A percentile compares a stretch with the other conserved stretches of the same genome.
phyloP scores from a whole-genome alignment of 2,888 invertebrate genomes.

The Dione vanillae region DNA sequence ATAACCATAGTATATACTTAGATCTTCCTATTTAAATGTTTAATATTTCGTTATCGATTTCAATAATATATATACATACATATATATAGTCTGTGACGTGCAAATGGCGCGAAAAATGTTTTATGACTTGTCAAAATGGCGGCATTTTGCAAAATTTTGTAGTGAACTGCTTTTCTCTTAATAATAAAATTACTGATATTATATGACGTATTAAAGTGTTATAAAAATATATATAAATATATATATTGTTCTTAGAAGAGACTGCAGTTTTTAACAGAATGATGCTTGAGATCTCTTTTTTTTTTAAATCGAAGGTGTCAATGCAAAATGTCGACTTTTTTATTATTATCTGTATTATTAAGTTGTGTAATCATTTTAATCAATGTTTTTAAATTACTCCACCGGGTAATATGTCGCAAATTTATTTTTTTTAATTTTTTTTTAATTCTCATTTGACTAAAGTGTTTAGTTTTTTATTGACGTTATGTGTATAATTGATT shows the following conservation, averaged over 20 bases:
- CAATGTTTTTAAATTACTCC: not conserved
- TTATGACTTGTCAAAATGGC: slow-evolving; percentile 20
- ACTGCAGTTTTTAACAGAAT: not conserved
- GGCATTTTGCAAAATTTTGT: slow-evolving; percentile 13
- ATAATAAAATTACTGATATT: not conserved
- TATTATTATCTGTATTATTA: slow-evolving; percentile 3
- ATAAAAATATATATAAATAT: not conserved
- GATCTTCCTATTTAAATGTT: slow-evolving; percentile 8
- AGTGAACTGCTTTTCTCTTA: not conserved
- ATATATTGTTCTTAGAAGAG: not conserved
- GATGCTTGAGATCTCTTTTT: not conserved
- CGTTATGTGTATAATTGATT: not conserved
- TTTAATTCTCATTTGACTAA: not conserved
- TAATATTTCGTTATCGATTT: slow-evolving; percentile 6
- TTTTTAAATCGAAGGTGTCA: not conserved
- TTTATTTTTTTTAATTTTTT: slow-evolving; percentile 1
- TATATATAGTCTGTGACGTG: slow-evolving; percentile 29
- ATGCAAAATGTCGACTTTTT: slow-evolving; percentile 23
- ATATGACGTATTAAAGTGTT: not conserved
- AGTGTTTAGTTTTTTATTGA: not conserved
- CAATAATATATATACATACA: not conserved
- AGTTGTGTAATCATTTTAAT: slow-evolving; percentile 23
- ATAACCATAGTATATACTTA: slow-evolving; percentile 17
- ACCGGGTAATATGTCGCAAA: not conserved
- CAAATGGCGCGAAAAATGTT: slow-evolving; percentile 21